Evolutionary conservation across 2,888 invertebrate genomes (phyloP).

Genomic region (Opisthograptis luteolata): DNA sequence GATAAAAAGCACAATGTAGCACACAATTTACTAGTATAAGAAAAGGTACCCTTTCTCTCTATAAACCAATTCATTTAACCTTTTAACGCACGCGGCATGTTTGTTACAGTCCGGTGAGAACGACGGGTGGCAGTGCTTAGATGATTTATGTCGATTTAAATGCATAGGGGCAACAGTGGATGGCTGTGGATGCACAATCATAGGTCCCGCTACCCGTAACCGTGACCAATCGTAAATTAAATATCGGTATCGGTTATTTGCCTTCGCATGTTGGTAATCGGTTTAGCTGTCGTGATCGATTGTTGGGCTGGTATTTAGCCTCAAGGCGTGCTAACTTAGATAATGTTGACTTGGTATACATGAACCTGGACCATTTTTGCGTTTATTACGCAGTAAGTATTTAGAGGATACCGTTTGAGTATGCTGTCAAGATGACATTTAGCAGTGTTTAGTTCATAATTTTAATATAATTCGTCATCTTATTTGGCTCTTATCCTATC

Average conservation of each 20-base stretch:
- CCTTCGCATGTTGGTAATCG: slow-evolving; percentile 60
- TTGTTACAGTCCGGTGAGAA: slow-evolving; percentile 24
- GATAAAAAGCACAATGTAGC: background rate
- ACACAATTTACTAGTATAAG: background rate
- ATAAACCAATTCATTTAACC: slow-evolving; percentile 22
- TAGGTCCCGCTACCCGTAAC: slow-evolving; percentile 48
- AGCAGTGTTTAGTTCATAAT: no score
- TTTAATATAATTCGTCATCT: no score
- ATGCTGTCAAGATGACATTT: no score
- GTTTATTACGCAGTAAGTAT: no score
- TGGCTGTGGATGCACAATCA: slow-evolving; percentile 54
- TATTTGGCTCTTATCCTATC: no score
- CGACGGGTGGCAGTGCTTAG: slow-evolving; percentile 32
- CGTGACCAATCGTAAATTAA: slow-evolving; percentile 75
- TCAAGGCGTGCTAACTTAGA: background rate
- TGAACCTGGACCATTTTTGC: no score
- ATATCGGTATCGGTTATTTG: slow-evolving; percentile 65
- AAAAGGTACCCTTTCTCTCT: slow-evolving; percentile 3
- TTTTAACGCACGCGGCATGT: slow-evolving; percentile 21
- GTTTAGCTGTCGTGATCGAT: slow-evolving; percentile 67
- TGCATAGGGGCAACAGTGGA: slow-evolving; percentile 52
- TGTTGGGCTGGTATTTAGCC: slow-evolving; percentile 7
- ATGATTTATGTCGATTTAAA: slow-evolving; percentile 71
- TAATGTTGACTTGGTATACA: no score
- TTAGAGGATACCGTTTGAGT: no score